These are phyloP conservation scores for Conopomorpha cramerella DNA, from an alignment of 1,140 invertebrate species.

Conservation along the genomic window DNA sequence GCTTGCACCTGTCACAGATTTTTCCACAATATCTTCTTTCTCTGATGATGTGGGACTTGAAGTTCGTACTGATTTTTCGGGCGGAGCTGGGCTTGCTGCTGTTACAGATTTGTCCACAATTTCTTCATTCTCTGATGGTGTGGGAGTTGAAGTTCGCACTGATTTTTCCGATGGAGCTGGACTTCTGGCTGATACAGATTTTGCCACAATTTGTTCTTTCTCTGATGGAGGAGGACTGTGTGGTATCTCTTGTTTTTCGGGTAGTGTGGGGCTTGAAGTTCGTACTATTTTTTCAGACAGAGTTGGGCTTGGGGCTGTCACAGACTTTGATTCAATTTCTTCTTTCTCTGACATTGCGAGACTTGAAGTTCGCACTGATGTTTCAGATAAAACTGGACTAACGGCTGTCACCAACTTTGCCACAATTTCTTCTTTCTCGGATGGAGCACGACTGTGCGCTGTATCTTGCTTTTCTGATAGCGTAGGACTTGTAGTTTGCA, in stretches of 20 bases:
- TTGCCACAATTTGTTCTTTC: not conserved
- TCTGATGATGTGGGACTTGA: constrained; percentile 3
- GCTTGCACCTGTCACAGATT: too few species aligned
- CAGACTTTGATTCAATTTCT: constrained; percentile 2
- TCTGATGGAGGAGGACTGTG: constrained; percentile 4
- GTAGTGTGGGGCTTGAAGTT: constrained; percentile 3
- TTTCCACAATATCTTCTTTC: constrained; percentile 1
- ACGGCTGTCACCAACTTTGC: too few species aligned
- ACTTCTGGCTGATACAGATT: constrained; percentile 4
- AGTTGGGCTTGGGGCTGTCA: constrained; percentile 1
- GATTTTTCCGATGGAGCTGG: constrained; percentile 4
- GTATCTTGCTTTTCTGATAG: constrained; percentile 4
- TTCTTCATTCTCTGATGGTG: constrained; percentile 1
- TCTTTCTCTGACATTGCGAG: constrained; percentile 1
- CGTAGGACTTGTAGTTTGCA: not conserved
- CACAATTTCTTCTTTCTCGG: constrained; percentile 2
- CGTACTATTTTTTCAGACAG: not conserved
- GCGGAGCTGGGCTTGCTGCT: not conserved
- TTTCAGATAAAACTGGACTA: constrained; percentile 1
- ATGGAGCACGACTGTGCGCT: not conserved
- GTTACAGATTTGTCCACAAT: too few species aligned
- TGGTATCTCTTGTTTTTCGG: not conserved
- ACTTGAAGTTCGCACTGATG: not conserved
- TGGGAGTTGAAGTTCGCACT: too few species aligned
- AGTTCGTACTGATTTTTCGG: constrained; percentile 3